Conservation (phyloP, 2,113 vertebrate species). For the Oncorhynchus gorbuscha region DNA sequence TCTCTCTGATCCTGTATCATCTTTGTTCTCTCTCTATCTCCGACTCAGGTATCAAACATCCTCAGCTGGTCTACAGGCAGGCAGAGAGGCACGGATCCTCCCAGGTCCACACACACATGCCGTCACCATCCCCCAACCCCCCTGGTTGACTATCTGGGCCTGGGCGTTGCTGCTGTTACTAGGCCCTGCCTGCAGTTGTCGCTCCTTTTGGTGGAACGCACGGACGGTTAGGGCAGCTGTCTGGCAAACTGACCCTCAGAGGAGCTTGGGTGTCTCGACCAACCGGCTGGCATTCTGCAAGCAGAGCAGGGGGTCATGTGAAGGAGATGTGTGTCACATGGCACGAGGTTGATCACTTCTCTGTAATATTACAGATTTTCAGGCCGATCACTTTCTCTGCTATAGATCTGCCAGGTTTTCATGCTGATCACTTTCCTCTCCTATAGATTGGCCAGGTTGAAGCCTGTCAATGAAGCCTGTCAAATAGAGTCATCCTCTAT, state of each 20-base stretch:
- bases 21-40: not conserved
- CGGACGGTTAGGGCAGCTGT: conserved; percentile 49
- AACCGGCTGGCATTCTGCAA: conserved; percentile 13
- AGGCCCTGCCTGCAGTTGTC: conserved; percentile 62
- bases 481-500: not conserved
- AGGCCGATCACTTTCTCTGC: not conserved
- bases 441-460: not conserved
- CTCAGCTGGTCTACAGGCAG: conserved; percentile 31
- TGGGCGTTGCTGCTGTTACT: conserved; percentile 32
- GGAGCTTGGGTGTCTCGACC: conserved; percentile 24
- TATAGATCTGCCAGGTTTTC: no score
- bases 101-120: conserved; percentile 27
- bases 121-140: conserved; percentile 41
- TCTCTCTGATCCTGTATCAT: not conserved
- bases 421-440: not conserved
- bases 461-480: not conserved
- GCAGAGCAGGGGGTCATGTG: conserved; percentile 15
- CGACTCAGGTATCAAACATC: conserved; percentile 42
- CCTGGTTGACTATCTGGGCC: conserved; percentile 22
- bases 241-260: conserved; percentile 42
- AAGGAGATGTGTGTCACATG: conserved; percentile 18
- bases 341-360: not conserved
- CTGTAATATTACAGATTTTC: no score
- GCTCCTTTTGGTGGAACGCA: conserved; percentile 51
- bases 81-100: not conserved